These are phyloP conservation scores for Anagrus nilaparvatae DNA, from an alignment of 1,140 invertebrate genomes.

Conservation along the genomic window DNA sequence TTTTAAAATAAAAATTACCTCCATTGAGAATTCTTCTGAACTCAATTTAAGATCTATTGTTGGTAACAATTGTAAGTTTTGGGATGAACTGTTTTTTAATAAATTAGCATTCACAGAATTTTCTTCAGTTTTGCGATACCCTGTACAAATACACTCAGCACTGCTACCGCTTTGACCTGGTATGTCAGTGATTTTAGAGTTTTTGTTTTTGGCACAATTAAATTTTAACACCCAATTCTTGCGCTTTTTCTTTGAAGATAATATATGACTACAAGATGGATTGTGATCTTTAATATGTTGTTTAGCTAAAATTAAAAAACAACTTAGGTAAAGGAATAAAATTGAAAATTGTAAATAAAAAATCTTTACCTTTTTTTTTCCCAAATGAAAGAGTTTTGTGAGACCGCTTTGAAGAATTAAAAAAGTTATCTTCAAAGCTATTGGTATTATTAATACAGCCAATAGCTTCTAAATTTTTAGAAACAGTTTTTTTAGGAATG, in stretches of 20 bases:
- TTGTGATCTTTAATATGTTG: conserved; percentile 37
- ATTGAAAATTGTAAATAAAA: too few species aligned
- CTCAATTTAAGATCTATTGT: too few species aligned
- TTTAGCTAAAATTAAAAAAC: conserved; percentile 24
- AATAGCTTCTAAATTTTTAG: conserved; percentile 28
- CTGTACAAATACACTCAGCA: conserved; percentile 51
- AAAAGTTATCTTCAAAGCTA: conserved; percentile 36
- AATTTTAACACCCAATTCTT: conserved; percentile 54
- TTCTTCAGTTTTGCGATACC: conserved; percentile 49
- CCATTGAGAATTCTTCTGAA: conserved; percentile 50
- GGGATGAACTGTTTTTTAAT: conserved; percentile 39
- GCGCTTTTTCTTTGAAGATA: conserved; percentile 45
- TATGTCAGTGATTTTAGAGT: conserved; percentile 40
- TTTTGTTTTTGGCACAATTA: conserved; percentile 47
- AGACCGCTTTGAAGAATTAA: conserved; percentile 36
- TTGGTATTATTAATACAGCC: conserved; percentile 36
- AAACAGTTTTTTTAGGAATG: conserved; percentile 17
- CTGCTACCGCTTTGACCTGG: conserved; percentile 38
- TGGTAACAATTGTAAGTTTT: too few species aligned
- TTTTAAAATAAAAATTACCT: conserved; percentile 22
- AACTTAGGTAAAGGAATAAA: conserved; percentile 1
- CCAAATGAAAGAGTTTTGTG: conserved; percentile 40
- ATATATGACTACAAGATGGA: conserved; percentile 35
- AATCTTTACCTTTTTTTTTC: conserved; percentile 30
- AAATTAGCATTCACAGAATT: conserved; percentile 43